Conservation (phyloP, 2,888 invertebrate genomes). For the Augochlorella aurata region DNA sequence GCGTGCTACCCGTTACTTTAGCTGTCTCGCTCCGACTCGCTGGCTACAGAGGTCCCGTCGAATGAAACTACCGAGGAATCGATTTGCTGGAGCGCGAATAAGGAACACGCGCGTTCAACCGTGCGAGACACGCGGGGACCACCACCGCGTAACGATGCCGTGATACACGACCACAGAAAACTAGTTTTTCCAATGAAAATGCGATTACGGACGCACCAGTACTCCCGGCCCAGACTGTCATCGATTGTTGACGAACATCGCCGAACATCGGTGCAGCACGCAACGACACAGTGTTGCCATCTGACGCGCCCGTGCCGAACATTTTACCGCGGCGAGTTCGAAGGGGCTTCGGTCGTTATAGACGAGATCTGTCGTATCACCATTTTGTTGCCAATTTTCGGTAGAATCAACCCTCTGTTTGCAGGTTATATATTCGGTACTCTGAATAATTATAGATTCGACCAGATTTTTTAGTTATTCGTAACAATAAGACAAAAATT, state of each 20-base stretch:
- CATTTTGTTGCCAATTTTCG: neutral
- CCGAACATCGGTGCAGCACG: slow-evolving; percentile 24
- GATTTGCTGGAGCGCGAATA: slow-evolving; percentile 30
- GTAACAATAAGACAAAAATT: too few species aligned
- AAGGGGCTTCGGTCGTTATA: neutral
- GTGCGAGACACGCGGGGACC: neutral
- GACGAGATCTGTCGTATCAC: neutral
- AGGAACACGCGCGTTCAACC: slow-evolving; percentile 17
- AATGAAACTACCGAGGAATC: slow-evolving; percentile 32
- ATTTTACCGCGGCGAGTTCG: neutral
- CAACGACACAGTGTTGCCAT: slow-evolving; percentile 36
- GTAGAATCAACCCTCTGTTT: neutral
- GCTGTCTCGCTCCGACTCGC: slow-evolving; percentile 39
- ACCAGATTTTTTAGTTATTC: too few species aligned
- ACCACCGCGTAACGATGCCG: slow-evolving; percentile 1
- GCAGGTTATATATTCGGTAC: neutral
- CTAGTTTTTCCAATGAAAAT: slow-evolving; percentile 46
- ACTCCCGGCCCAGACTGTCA: slow-evolving; percentile 66
- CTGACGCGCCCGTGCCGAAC: neutral
- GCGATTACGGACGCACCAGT: slow-evolving; percentile 53
- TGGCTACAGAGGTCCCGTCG: slow-evolving; percentile 19
- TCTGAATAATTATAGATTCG: neutral
- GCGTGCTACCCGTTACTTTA: slow-evolving; percentile 15
- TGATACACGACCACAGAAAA: slow-evolving; percentile 6
- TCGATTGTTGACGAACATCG: slow-evolving; percentile 68